Conservation (phyloP, 2,113 vertebrate genomes). For the Nycticryphes semicollaris region DNA sequence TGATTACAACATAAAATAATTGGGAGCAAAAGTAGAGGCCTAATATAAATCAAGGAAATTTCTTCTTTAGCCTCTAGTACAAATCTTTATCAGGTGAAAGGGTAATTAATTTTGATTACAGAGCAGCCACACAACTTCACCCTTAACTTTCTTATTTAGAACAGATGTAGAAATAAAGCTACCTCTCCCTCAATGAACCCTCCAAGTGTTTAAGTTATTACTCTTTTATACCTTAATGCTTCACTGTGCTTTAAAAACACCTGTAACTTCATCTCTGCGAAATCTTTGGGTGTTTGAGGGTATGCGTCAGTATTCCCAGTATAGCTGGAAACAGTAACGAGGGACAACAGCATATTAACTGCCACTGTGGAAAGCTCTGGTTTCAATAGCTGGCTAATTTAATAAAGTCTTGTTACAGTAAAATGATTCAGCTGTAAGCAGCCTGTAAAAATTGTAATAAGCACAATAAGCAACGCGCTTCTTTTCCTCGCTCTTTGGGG, state of each 20-base stretch:
- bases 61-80: neutral
- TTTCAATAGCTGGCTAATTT: constrained; percentile 58
- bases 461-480: neutral
- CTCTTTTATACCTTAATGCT: neutral
- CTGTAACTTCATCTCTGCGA: constrained; percentile 1
- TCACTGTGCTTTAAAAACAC: neutral
- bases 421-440: constrained; percentile 58
- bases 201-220: neutral
- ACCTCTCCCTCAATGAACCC: neutral
- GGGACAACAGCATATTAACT: constrained; percentile 48
- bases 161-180: neutral
- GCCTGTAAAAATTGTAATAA: constrained; percentile 55
- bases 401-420: constrained; percentile 63
- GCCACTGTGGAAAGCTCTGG: constrained; percentile 14
- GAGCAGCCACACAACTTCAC: neutral
- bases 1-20: constrained; percentile 27
- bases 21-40: neutral
- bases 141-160: neutral
- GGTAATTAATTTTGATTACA: neutral
- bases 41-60: neutral
- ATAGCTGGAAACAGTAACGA: neutral
- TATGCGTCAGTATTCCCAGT: neutral
- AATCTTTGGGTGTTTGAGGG: neutral
- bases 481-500: constrained; percentile 12
- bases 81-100: neutral